Conservation (phyloP, 2,113 vertebrate genomes). For the Takifugu flavidus region DNA sequence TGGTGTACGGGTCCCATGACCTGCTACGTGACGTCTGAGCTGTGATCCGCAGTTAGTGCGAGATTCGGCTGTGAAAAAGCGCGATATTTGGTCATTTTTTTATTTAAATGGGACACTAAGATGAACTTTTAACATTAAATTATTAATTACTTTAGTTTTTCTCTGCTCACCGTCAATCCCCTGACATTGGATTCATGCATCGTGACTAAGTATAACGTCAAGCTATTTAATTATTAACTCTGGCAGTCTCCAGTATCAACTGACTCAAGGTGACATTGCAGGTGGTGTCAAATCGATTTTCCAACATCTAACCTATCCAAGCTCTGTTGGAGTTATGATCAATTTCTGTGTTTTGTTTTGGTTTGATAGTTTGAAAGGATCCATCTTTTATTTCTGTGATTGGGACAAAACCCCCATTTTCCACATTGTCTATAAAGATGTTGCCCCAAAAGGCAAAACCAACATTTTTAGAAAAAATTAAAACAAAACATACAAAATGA, state of each 20-base stretch:
- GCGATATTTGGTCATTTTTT: no score
- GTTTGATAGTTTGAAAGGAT: no score
- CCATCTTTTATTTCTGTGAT: no score
- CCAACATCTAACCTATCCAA: background rate
- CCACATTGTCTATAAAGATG: no score
- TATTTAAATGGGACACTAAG: no score
- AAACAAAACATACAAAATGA: background rate
- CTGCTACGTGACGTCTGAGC: constrained; percentile 30
- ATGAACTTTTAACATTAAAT: no score
- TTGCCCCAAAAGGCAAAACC: background rate
- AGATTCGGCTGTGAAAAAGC: background rate
- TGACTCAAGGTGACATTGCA: background rate
- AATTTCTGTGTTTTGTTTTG: no score
- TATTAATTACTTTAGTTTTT: no score
- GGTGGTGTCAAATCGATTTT: background rate
- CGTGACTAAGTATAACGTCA: background rate
- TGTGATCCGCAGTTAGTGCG: constrained; percentile 22
- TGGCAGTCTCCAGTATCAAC: constrained; percentile 8
- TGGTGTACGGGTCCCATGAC: constrained; percentile 67
- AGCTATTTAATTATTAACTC: constrained; percentile 53
- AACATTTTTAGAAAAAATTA: background rate
- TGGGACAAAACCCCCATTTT: no score
- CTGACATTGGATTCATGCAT: background rate
- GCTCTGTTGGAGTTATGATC: background rate
- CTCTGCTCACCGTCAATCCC: background rate